phyloP scores from a whole-genome alignment of 2,113 vertebrate genomes.

The Nothobranchius kuhntae region DNA sequence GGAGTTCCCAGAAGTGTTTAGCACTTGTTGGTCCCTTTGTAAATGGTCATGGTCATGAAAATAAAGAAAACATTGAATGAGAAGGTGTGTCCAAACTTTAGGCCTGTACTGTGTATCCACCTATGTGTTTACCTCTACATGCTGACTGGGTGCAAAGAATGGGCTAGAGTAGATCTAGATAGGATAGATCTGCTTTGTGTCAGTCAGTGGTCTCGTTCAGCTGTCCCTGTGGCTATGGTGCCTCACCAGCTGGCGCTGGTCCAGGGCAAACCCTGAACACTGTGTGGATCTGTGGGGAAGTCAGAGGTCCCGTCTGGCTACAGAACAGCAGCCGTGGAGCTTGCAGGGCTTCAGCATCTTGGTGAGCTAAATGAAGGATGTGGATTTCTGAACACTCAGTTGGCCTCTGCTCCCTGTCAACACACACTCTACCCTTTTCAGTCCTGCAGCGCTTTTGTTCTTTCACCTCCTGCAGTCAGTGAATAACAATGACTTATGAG shows the following conservation, averaged over 20 bases:
- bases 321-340: constrained; percentile 6
- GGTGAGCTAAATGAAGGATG: constrained; percentile 19
- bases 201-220: neutral
- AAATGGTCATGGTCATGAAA: too few species aligned
- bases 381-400: constrained; percentile 5
- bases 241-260: neutral
- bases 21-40: too few species aligned
- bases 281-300: neutral
- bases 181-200: neutral
- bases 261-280: neutral
- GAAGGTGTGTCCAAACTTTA: too few species aligned
- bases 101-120: too few species aligned
- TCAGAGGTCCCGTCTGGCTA: constrained; percentile 25
- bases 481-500: constrained; percentile 32
- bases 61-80: too few species aligned
- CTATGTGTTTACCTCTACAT: too few species aligned
- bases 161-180: too few species aligned
- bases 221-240: too few species aligned
- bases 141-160: too few species aligned
- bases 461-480: constrained; percentile 32
- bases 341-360: neutral
- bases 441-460: constrained; percentile 14
- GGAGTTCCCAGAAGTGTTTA: too few species aligned
- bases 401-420: constrained; percentile 16
- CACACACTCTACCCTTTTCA: neutral